Conservation (phyloP, 92 coral and sea anemone species). For the Paragorgia papillata region DNA sequence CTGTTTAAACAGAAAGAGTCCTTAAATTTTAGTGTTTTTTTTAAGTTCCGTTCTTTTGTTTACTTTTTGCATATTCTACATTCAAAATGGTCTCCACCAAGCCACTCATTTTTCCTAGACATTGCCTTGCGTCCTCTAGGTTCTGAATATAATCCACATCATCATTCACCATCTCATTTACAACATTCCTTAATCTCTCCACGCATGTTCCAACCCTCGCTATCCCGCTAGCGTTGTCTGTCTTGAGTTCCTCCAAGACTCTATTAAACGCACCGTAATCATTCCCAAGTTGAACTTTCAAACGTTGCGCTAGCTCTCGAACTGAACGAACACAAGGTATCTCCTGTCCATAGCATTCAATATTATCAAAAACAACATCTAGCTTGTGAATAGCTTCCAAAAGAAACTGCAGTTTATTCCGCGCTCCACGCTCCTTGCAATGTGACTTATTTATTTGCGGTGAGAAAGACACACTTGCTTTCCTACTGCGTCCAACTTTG, state of each 20-base stretch:
- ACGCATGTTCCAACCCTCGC: conserved; percentile 65
- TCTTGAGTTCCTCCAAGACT: conserved; percentile 66
- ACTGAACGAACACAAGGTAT: conserved; percentile 92
- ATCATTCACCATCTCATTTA: conserved; percentile 71
- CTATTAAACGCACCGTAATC: conserved; percentile 83
- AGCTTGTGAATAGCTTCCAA: conserved; percentile 21
- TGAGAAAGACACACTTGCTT: neutral
- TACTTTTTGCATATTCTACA: conserved; percentile 65
- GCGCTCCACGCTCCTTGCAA: neutral
- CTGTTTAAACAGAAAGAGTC: no score
- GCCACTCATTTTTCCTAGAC: conserved; percentile 83
- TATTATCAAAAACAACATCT: conserved; percentile 63
- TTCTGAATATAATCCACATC: conserved; percentile 79
- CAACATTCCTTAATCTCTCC: conserved; percentile 64
- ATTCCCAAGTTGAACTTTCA: conserved; percentile 74
- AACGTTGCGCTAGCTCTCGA: conserved; percentile 83
- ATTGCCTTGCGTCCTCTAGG: conserved; percentile 82
- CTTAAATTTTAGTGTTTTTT: no score
- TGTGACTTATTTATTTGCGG: neutral
- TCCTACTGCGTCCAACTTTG: neutral
- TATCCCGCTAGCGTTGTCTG: conserved; percentile 66
- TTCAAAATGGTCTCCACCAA: conserved; percentile 72
- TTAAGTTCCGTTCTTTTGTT: no score
- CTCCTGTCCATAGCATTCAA: conserved; percentile 93
- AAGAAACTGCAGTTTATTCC: conserved; percentile 19